Percentiles rank a stretch among this genome's conserved stretches.
These are phyloP conservation scores for Epistrophe eligans DNA, from an alignment of 2,888 invertebrate species.

Conservation along the genomic window DNA sequence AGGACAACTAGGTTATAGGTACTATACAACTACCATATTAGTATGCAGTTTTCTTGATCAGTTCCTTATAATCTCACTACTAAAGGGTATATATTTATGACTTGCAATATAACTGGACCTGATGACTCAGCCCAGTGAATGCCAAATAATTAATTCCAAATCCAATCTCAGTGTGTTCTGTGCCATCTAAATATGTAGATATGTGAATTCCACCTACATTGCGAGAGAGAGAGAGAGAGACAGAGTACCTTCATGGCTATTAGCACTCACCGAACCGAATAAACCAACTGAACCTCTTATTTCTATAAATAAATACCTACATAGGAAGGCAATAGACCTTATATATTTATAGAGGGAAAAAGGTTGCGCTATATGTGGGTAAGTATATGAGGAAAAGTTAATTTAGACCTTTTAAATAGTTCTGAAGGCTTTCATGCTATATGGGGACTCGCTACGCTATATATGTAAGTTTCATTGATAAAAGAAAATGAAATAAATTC, in stretches of 20 bases:
- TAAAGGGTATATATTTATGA: constrained; percentile 47
- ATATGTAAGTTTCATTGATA: constrained; percentile 6
- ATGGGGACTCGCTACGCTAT: background rate
- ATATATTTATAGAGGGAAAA: constrained; percentile 16
- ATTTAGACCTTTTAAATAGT: constrained; percentile 51
- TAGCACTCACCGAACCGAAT: constrained; percentile 42
- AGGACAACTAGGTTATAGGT: constrained; percentile 17
- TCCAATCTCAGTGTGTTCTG: constrained; percentile 47
- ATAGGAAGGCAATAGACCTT: background rate
- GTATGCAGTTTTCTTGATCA: constrained; percentile 52
- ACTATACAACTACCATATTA: background rate
- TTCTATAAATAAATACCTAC: constrained; percentile 2
- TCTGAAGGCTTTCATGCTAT: constrained; percentile 1
- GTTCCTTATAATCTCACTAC: constrained; percentile 43
- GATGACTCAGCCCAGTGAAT: constrained; percentile 72
- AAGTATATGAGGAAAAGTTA: constrained; percentile 51
- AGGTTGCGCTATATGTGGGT: constrained; percentile 31
- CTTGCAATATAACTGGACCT: constrained; percentile 64
- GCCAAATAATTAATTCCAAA: constrained; percentile 71
- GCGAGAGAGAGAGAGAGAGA: background rate
- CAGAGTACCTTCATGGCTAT: constrained; percentile 26
- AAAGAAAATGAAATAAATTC: constrained; percentile 63
- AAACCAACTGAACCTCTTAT: background rate
- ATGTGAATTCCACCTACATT: constrained; percentile 6
- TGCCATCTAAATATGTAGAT: background rate